Base-by-base conservation (phyloP, 1,140 invertebrate species). In the Acyrthosiphon pisum region DNA sequence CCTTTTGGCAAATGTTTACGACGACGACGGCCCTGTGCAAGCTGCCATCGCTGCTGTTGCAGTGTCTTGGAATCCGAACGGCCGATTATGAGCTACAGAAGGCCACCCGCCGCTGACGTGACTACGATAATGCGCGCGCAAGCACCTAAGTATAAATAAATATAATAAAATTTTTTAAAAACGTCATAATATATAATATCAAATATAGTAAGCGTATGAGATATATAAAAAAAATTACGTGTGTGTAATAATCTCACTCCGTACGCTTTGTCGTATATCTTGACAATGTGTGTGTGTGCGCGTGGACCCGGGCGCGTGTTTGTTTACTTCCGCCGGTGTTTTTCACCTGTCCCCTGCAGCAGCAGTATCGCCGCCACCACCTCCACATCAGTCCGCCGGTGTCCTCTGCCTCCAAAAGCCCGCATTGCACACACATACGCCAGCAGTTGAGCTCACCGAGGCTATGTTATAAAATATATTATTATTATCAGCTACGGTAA, bases 281-380 rank as follows among this genome's bases (percentile, higher is more conserved):
- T 3, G 50, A 50, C 48, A 50, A 50, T 11, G 56, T 14, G 60
- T 11, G 60, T n/a, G 30, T 18, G 11, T 68, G 60, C n/a, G 60
- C 6, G 60, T n/a, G 60, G 60, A 76, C 60, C 4, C 60, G 60
- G 41, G 60, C 89, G 26, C 56, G 89, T 22, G 89, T 90, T 90
- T 90, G 89, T 90, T 90, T 90, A 90, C 89, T 90, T 90, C 89
- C 89, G 89, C 89, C 89, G 88, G 88, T 89, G 50, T 89, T 87
- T 87, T 87, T 87, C 86, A 87, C 86, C 86, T 87, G 86, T 87
- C 86, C 30, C 83, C 37, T 44, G 83, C 11, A 22, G 50, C 50
- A 53, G 20, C 37, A 1, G 41, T 84, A 44, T 41, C 83, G 84
- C 30, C 41, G 84, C 23, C 60, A 0, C 60, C 60, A 18, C 48